These are phyloP conservation scores for Diadophis punctatus DNA, from an alignment of 2,113 vertebrate species.

Conservation along the genomic window DNA sequence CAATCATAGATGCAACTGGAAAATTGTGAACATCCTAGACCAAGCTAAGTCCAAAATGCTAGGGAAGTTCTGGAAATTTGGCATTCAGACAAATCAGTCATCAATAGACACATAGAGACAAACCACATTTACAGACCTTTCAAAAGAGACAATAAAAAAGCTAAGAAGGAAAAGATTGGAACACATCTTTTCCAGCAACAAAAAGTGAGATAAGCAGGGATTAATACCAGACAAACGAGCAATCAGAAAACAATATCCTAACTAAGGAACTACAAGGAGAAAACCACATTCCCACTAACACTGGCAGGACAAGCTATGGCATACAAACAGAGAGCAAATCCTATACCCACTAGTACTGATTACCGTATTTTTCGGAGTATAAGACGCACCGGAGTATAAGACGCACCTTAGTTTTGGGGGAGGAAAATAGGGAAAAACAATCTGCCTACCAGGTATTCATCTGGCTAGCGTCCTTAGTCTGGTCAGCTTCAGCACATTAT, in stretches of 20 bases:
- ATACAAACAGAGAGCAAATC: neutral
- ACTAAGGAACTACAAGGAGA: neutral
- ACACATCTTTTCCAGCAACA: neutral
- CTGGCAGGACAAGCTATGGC: neutral
- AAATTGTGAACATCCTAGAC: neutral
- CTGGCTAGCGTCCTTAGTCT: too few relatives aligned
- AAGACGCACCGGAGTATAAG: too few relatives aligned
- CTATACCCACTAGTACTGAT: neutral
- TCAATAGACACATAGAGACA: neutral
- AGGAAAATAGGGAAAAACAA: too few relatives aligned
- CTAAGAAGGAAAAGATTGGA: neutral
- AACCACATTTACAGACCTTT: neutral
- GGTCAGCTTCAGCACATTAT: too few relatives aligned
- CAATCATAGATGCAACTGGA: neutral
- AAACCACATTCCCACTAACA: neutral
- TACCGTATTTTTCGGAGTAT: too few relatives aligned
- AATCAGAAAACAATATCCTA: neutral
- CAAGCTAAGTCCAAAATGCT: neutral
- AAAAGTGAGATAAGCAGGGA: neutral
- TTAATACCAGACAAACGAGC: neutral
- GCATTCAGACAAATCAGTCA: neutral
- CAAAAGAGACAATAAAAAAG: neutral
- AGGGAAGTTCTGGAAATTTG: neutral
- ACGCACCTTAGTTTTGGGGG: too few relatives aligned
- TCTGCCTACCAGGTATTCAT: too few relatives aligned